Conservation (phyloP, 2,113 vertebrate genomes). For the Petroica traversi region DNA sequence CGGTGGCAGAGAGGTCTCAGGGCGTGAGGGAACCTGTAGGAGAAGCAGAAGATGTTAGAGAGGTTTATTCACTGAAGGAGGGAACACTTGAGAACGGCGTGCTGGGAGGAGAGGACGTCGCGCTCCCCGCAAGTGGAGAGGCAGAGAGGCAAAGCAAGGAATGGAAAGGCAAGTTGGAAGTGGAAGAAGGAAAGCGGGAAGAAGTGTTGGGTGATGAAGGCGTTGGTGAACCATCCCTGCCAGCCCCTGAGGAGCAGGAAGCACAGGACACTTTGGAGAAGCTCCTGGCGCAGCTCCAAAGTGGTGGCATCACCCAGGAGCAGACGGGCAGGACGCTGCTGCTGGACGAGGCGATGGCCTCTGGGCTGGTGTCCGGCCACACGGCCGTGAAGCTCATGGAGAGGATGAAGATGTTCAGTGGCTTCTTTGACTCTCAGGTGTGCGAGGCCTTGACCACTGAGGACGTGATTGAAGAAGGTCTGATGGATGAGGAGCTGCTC, state of each 20-base stretch:
- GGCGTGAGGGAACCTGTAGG: not conserved
- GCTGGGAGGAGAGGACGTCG: not conserved
- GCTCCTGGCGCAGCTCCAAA: slow-evolving; percentile 77
- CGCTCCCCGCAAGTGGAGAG: not conserved
- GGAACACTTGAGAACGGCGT: not conserved
- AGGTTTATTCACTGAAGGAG: not conserved
- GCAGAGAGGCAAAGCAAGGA: not conserved
- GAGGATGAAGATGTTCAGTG: slow-evolving; percentile 83
- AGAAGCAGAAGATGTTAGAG: not conserved
- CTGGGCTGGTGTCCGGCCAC: slow-evolving; percentile 80
- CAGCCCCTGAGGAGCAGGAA: not conserved
- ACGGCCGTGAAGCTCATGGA: slow-evolving; percentile 88
- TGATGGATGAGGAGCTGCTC: slow-evolving; percentile 87
- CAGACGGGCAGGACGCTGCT: slow-evolving; percentile 78
- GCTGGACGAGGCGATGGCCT: slow-evolving; percentile 83
- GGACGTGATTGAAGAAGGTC: slow-evolving; percentile 84
- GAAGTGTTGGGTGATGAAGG: not conserved
- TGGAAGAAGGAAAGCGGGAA: not conserved
- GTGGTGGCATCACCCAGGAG: slow-evolving; percentile 78
- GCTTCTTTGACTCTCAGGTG: slow-evolving; percentile 84
- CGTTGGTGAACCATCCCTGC: not conserved
- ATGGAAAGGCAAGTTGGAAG: not conserved
- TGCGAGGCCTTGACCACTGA: slow-evolving; percentile 80
- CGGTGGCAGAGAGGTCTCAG: not conserved
- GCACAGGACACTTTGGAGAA: slow-evolving; percentile 64